Percentiles rank a stretch among this genome's conserved stretches.
Conservation (phyloP, 2,797 vertebrate species). For the Lates japonicus region DNA sequence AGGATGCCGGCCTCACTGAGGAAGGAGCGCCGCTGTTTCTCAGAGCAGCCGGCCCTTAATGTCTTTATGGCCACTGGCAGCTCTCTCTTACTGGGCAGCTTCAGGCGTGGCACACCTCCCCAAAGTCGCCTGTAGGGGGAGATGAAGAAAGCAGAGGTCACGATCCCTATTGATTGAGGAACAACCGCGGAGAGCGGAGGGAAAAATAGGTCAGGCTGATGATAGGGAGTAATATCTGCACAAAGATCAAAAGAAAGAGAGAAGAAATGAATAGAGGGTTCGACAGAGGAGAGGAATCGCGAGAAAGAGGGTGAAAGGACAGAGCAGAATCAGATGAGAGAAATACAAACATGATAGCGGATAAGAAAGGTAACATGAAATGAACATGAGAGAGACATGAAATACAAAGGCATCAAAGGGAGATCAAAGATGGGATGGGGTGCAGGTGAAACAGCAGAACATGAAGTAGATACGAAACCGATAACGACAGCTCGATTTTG, state of each 20-base stretch:
- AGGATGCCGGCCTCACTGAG: slow-evolving; percentile 93
- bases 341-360: slow-evolving; percentile 35
- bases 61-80: slow-evolving; percentile 94
- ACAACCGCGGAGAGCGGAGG: not conserved
- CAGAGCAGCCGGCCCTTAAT: slow-evolving; percentile 89
- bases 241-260: slow-evolving; percentile 25
- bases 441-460: slow-evolving; percentile 35
- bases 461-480: slow-evolving; percentile 6
- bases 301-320: slow-evolving; percentile 3
- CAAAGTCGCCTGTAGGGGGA: slow-evolving; percentile 90
- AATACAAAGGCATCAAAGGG: slow-evolving; percentile 61
- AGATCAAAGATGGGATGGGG: slow-evolving; percentile 51
- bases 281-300: not conserved
- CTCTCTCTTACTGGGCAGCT: slow-evolving; percentile 93
- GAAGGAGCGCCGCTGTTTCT: slow-evolving; percentile 90
- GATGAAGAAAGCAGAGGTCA: slow-evolving; percentile 32
- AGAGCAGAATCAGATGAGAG: slow-evolving; percentile 23
- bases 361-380: slow-evolving; percentile 53
- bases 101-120: slow-evolving; percentile 92
- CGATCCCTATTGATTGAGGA: not conserved
- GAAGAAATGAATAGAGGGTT: not conserved
- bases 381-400: slow-evolving; percentile 38
- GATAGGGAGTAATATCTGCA: slow-evolving; percentile 3
- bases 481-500: slow-evolving; percentile 16
- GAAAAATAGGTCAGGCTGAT: not conserved